These are phyloP conservation scores for Cossypha polioptera DNA, from an alignment of 2,797 vertebrate genomes.

Conservation along the genomic window DNA sequence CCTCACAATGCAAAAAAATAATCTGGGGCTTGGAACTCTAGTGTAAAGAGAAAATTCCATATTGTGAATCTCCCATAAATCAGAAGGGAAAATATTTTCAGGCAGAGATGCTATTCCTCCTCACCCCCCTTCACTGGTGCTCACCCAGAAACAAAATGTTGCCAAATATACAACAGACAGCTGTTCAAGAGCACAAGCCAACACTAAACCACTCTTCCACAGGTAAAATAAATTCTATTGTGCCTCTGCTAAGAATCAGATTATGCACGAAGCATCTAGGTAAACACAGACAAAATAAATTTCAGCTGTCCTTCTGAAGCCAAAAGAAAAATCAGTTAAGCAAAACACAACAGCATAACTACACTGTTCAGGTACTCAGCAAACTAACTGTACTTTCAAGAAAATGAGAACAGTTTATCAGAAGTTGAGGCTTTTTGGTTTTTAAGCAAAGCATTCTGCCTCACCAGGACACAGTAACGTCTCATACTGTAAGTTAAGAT, in stretches of 20 bases:
- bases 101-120: not conserved
- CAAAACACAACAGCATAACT: not conserved
- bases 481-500: not conserved
- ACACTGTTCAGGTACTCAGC: not conserved
- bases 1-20: not conserved
- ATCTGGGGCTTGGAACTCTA: not conserved
- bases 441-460: not conserved
- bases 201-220: not conserved
- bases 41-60: not conserved
- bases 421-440: not conserved
- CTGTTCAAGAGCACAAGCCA: constrained; percentile 23
- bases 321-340: not conserved
- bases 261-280: not conserved
- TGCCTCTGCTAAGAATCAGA: constrained; percentile 5
- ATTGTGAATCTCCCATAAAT: not conserved
- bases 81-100: constrained; percentile 9
- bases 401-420: not conserved
- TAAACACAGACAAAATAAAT: constrained; percentile 33
- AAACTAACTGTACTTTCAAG: not conserved
- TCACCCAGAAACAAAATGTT: constrained; percentile 13
- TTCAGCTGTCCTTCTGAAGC: not conserved
- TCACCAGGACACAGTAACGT: not conserved
- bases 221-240: constrained; percentile 45
- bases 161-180: constrained; percentile 27
- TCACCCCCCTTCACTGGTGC: not conserved